Evolutionary conservation across 2,888 invertebrate species (phyloP), one percentile per base, ranked within the genome.

Genomic region (Agonopterix arenella): DNA sequence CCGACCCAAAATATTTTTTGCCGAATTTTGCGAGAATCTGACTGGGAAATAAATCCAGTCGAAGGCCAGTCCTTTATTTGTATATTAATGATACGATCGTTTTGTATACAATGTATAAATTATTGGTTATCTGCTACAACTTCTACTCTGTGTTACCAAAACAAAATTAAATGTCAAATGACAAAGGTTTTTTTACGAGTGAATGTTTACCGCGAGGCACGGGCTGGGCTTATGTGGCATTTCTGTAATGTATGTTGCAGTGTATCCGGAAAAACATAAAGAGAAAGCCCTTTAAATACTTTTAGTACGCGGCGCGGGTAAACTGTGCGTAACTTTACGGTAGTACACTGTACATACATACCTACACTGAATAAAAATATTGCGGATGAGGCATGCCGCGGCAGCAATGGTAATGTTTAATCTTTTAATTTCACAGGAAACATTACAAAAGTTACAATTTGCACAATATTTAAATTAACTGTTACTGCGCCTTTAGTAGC

Each of bases 1-100:
- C 4, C 36, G n/a, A 11, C 67, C 75, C 76, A 73, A 70, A 69
- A 68, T 68, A 75, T 82, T 81, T 76, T 77, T 79, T 79, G 80
- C 73, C 76, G 77, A 78, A 77, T 77, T 79, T 65, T 66, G 67
- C 68, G 57, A 67, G 61, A 67, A 60, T 73, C 64, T 61, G 58
- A 62, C 57, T 57, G 59, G 68, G 68, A 56, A 70, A 78, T 78
- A 76, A 76, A 81, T 79, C 69, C 64, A 56, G 53, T 50, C 49
- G 65, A 68, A 80, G 75, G 74, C 66, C 69, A 64, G 60, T 60
- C 61, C 51, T 61, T 66, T 58, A 60, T 61, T 64, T 66, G 62
- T 65, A 50, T 50, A 53, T 53, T 46, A 53, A 53, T 50, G 52
- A 48, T 48, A 36, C 45, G 44, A 48, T 49, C 52, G 50, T 45